Conservation (phyloP, 2,797 vertebrate species). For the Varecia variegata region DNA sequence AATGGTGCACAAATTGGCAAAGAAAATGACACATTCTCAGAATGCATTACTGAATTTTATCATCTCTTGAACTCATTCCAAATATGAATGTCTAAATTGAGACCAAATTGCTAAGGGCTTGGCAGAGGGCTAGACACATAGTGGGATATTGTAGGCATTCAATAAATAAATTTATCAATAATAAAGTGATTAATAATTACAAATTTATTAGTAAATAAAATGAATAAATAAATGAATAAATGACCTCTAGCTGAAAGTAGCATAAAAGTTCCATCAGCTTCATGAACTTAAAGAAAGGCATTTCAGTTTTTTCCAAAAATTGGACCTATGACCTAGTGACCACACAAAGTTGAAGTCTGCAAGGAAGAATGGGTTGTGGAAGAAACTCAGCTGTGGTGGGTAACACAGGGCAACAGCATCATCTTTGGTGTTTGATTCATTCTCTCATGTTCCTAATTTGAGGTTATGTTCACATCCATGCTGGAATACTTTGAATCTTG, state of each 20-base stretch:
- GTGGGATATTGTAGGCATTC: not conserved
- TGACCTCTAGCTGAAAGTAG: not conserved
- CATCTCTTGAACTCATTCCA: not conserved
- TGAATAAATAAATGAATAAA: not conserved
- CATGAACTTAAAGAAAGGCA: not conserved
- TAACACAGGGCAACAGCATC: not conserved
- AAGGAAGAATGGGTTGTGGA: not conserved
- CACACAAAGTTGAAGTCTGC: not conserved
- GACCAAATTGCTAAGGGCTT: not conserved
- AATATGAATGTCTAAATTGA: slow-evolving; percentile 36
- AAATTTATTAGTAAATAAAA: not conserved
- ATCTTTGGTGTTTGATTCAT: not conserved
- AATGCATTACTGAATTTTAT: not conserved
- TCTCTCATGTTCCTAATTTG: not conserved
- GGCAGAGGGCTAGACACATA: not conserved
- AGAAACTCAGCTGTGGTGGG: not conserved
- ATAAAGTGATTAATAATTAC: not conserved
- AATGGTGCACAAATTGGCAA: not conserved
- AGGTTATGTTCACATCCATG: not conserved
- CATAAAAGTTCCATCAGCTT: not conserved
- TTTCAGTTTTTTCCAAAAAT: not conserved
- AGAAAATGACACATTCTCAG: not conserved
- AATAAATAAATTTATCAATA: not conserved
- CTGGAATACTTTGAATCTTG: not conserved
- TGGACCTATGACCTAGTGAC: not conserved